These are phyloP conservation scores for Mastomys coucha DNA, from an alignment of 2,113 vertebrate genomes.

Conservation along the genomic window DNA sequence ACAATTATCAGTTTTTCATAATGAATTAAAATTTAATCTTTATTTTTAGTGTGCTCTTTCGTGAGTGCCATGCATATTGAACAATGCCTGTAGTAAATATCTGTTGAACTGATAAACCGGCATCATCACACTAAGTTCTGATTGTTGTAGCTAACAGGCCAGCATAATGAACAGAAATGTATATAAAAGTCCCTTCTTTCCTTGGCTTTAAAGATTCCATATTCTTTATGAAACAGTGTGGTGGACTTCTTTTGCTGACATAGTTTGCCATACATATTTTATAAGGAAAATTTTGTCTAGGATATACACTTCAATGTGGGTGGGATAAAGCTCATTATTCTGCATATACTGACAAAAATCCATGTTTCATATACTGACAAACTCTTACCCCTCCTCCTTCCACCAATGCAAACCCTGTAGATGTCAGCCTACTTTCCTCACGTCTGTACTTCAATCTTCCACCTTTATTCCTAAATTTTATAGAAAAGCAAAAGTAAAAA, in stretches of 20 bases:
- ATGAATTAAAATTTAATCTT: not conserved
- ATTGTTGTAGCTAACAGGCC: not conserved
- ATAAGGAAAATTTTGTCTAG: not conserved
- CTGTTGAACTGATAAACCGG: not conserved
- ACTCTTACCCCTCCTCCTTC: fast-evolving
- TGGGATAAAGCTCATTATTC: not conserved
- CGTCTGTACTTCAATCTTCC: not conserved
- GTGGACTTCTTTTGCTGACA: not conserved
- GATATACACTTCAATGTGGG: not conserved
- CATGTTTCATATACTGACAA: not conserved
- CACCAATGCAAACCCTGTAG: not conserved
- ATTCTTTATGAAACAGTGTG: not conserved
- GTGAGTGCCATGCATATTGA: not conserved
- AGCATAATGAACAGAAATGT: not conserved
- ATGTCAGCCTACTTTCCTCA: not conserved
- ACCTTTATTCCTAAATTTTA: not conserved
- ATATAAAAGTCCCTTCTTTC: not conserved
- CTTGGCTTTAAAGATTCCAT: not conserved
- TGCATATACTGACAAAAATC: not conserved
- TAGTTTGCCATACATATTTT: not conserved
- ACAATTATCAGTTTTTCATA: not conserved
- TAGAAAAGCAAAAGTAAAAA: not conserved
- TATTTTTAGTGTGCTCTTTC: not conserved
- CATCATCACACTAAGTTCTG: not conserved
- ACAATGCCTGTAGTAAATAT: not conserved